These are phyloP conservation scores for Neotoxoptera formosana DNA, from an alignment of 1,140 invertebrate species.

Conservation along the genomic window DNA sequence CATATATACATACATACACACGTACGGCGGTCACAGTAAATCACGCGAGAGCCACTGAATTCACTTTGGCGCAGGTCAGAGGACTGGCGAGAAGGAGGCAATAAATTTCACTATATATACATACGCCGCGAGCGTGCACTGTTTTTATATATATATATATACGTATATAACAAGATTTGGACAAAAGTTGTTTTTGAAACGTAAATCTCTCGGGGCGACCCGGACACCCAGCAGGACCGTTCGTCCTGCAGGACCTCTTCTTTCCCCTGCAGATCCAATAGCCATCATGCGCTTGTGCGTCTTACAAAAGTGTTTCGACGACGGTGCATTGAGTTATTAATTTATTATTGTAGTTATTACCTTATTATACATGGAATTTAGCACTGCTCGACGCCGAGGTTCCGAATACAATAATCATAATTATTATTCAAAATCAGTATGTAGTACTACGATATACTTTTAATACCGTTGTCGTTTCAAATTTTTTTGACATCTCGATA, in stretches of 20 bases:
- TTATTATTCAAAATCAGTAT: too few species aligned
- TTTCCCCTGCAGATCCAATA: background rate
- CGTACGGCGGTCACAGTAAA: background rate
- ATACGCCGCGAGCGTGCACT: background rate
- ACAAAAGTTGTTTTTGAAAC: conserved; percentile 47
- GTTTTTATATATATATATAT: background rate
- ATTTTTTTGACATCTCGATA: too few species aligned
- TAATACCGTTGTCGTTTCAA: too few species aligned
- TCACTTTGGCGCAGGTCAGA: background rate
- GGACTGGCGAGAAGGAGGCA: background rate
- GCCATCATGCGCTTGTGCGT: background rate
- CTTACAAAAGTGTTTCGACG: background rate
- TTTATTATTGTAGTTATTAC: too few species aligned
- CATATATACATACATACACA: background rate
- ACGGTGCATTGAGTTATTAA: background rate
- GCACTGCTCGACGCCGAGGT: too few species aligned
- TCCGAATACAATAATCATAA: too few species aligned
- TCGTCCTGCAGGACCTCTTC: background rate
- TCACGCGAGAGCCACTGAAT: background rate
- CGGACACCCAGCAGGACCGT: background rate
- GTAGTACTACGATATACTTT: too few species aligned
- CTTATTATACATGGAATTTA: too few species aligned
- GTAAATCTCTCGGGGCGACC: conserved; percentile 11
- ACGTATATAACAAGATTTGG: conserved; percentile 32
- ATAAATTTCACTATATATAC: conserved; percentile 36